These are phyloP conservation scores for Alosa alosa DNA, from an alignment of 2,113 vertebrate genomes.

Conservation along the genomic window DNA sequence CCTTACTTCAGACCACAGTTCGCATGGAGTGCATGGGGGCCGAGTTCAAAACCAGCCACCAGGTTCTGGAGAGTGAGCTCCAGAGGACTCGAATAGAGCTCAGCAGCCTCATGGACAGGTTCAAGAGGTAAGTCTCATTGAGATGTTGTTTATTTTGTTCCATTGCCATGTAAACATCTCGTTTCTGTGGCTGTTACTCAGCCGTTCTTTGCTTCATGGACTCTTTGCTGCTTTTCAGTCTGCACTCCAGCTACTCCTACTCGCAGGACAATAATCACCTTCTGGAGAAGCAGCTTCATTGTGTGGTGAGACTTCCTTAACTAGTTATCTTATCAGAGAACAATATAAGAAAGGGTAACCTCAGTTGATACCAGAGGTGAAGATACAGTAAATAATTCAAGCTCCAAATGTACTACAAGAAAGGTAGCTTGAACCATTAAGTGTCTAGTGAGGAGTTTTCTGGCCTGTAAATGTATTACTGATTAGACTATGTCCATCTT, in stretches of 20 bases:
- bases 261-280: slow-evolving; percentile 66
- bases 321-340: no score
- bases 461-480: background rate
- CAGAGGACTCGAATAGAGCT: slow-evolving; percentile 69
- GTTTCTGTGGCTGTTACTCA: background rate
- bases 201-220: background rate
- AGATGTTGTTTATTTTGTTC: background rate
- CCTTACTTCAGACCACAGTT: slow-evolving; percentile 61
- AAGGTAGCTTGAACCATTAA: background rate
- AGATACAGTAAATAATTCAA: background rate
- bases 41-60: slow-evolving; percentile 69
- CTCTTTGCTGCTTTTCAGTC: slow-evolving; percentile 55
- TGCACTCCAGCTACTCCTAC: slow-evolving; percentile 68
- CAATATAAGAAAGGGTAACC: background rate
- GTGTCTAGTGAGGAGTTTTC: background rate
- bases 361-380: background rate
- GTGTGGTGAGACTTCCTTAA: slow-evolving; percentile 62
- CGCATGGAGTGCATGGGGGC: slow-evolving; percentile 69
- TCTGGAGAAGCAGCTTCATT: slow-evolving; percentile 67
- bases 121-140: slow-evolving; percentile 60
- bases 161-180: background rate
- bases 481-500: background rate
- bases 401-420: background rate
- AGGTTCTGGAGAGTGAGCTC: slow-evolving; percentile 67
- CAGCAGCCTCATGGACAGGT: slow-evolving; percentile 62